A percentile compares a stretch with the other conserved stretches of the same genome.
Conservation (phyloP, 2,888 invertebrate genomes). For the Nezara viridula region DNA sequence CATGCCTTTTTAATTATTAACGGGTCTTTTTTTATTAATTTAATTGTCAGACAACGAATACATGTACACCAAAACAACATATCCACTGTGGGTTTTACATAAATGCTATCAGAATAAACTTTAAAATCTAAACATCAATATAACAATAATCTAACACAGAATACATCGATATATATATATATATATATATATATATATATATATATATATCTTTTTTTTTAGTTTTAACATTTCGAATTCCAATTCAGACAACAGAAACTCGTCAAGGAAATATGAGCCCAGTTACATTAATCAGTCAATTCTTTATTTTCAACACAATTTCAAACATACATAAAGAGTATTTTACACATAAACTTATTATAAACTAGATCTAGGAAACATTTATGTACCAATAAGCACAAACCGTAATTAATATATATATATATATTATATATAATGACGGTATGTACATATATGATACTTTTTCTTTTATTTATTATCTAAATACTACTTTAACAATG, state of each 20-base stretch:
- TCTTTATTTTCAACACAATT: neutral
- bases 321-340: neutral
- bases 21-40: neutral
- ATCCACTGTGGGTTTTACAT: neutral
- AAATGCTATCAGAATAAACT: neutral
- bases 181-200: too few relatives aligned
- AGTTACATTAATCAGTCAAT: slow-evolving; percentile 7
- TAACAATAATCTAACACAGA: slow-evolving; percentile 28
- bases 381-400: neutral
- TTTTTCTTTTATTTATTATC: slow-evolving; percentile 7
- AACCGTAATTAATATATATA: neutral
- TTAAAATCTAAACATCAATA: slow-evolving; percentile 31
- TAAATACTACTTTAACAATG: slow-evolving; percentile 21
- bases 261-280: neutral
- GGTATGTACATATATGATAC: neutral
- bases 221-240: neutral
- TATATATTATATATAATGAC: too few relatives aligned
- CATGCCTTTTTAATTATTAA: slow-evolving; percentile 4
- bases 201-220: too few relatives aligned
- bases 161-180: neutral
- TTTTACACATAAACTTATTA: neutral
- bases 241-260: neutral
- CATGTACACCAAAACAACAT: neutral
- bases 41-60: slow-evolving; percentile 24
- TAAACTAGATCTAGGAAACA: neutral